These are phyloP conservation scores for Triplophysa dalaica DNA, from an alignment of 2,113 vertebrate species.

Conservation along the genomic window DNA sequence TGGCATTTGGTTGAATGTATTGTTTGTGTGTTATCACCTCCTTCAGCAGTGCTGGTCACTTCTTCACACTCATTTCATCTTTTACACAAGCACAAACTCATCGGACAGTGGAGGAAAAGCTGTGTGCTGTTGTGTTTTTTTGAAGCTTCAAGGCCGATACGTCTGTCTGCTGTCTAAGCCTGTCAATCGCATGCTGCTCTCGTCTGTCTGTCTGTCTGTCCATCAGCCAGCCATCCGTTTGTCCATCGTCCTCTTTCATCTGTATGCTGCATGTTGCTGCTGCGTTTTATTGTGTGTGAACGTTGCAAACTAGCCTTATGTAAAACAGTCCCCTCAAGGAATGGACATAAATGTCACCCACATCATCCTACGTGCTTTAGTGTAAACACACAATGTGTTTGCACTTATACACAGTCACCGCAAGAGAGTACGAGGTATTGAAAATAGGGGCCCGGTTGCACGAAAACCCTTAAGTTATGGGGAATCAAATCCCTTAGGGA, in stretches of 20 bases:
- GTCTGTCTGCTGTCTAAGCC: conserved; percentile 64
- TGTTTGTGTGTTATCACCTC: conserved; percentile 9
- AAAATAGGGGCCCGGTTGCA: neutral
- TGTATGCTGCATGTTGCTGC: conserved; percentile 54
- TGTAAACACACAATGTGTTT: neutral
- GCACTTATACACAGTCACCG: neutral
- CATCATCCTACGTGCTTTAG: neutral
- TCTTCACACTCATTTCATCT: conserved; percentile 22
- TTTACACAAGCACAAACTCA: neutral
- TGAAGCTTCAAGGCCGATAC: conserved; percentile 62
- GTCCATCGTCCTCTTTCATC: conserved; percentile 55
- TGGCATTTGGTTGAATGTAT: neutral
- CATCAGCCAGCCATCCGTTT: conserved; percentile 50
- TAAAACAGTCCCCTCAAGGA: conserved; percentile 61
- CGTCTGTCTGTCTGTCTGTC: conserved; percentile 37
- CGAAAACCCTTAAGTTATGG: too few relatives aligned
- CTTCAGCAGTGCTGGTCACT: conserved; percentile 44
- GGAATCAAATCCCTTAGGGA: too few relatives aligned
- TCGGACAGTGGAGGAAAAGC: neutral
- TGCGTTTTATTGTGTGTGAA: conserved; percentile 12
- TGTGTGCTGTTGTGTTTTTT: conserved; percentile 53
- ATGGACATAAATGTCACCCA: conserved; percentile 59
- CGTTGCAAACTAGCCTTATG: conserved; percentile 44
- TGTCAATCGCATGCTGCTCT: conserved; percentile 59
- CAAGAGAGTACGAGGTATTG: neutral